Percentiles rank a stretch among this genome's conserved stretches.
These are phyloP conservation scores for Myotis yumanensis DNA, from an alignment of 2,113 vertebrate species.

Conservation along the genomic window DNA sequence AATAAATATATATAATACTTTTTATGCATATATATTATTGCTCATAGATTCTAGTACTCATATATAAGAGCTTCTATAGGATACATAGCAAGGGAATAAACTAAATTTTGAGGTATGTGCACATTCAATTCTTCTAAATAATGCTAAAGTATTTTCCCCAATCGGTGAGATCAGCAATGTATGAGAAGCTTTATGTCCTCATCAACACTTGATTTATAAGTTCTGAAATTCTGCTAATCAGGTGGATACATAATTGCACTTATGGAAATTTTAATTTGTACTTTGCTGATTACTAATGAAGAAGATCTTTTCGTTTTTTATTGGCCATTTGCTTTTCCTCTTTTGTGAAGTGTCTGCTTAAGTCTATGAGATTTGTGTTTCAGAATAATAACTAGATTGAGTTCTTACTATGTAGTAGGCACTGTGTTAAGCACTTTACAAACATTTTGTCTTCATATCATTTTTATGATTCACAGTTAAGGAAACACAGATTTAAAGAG, in stretches of 20 bases:
- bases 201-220: conserved; percentile 18
- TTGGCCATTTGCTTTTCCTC: conserved; percentile 27
- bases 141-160: background rate
- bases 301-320: conserved; percentile 28
- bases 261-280: conserved; percentile 50
- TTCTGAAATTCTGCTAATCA: conserved; percentile 46
- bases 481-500: background rate
- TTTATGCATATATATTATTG: background rate
- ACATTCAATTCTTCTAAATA: conserved; percentile 33
- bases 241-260: conserved; percentile 41
- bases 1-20: background rate
- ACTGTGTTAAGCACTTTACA: background rate
- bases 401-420: background rate
- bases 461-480: background rate
- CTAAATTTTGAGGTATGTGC: background rate
- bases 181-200: background rate
- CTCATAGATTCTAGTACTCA: background rate
- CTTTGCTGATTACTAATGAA: conserved; percentile 64
- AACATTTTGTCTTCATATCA: background rate
- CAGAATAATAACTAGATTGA: conserved; percentile 26
- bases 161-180: background rate
- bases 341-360: conserved; percentile 44
- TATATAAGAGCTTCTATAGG: background rate
- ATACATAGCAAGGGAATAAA: conserved; percentile 11
- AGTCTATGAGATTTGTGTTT: conserved; percentile 49